Base-by-base conservation (phyloP, 2,888 invertebrate genomes). In the Agrochola litura region DNA sequence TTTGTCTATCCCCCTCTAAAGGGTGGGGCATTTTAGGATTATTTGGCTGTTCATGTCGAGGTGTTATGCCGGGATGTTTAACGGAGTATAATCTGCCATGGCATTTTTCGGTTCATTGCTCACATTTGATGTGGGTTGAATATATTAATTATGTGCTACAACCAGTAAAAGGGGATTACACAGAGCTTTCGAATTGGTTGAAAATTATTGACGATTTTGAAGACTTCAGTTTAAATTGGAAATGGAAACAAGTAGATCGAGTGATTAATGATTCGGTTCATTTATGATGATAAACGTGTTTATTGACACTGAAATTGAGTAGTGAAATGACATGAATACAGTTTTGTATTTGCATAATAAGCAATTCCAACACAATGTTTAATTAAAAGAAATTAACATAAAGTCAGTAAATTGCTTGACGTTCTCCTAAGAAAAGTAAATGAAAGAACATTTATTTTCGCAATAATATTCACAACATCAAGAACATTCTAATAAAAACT, bases 81-180 rank as follows among this genome's bases (percentile, higher is more conserved):
- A 88, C 87, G 83, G 82, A 43, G 76, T 85, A 83, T 91, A 92
- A 92, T 90, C 86, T 84, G 81, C 85, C 82, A 86, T 89, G 89
- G 85, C 88, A 89, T 90, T 92, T 91, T 89, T 89, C 87, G 85
- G 82, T 87, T 83, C 85, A 90, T 89, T 88, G 89, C 82, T 85
- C 68, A 56, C 67, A 75, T 79, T 79, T 84, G 85, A 85, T 73
- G 71, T 76, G 77, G 81, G 79, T 82, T 80, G 78, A 84, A 87
- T 85, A 81, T 82, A 85, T 83, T 82, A 71, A 76, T 82, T 74
- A 74, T 76, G 66, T 75, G 75, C 64, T 73, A 76, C 60, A 77
- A 41, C 83, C 76, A 61, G 78, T 75, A 65, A 79, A 74, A 66
- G 49, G 54, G 41, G 72, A 72, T 76, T 67, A 77, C 52, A 14